A percentile compares a stretch with the other conserved stretches of the same genome.
These are phyloP conservation scores for Oncopodura yosiiana DNA, from an alignment of 1,140 invertebrate species.

Conservation along the genomic window DNA sequence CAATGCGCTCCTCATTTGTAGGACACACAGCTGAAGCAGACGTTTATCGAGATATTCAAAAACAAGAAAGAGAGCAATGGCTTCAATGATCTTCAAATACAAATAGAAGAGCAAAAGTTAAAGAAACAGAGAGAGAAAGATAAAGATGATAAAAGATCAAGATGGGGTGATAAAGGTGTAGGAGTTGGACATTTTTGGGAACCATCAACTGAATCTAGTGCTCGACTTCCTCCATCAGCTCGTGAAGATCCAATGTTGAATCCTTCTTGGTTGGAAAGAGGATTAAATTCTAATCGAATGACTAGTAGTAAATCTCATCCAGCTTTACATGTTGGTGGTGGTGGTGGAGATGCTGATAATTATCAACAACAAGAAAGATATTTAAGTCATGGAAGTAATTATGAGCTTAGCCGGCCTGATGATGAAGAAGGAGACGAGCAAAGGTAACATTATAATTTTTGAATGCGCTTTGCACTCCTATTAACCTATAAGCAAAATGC, in stretches of 20 bases:
- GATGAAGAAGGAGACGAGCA: too few species aligned
- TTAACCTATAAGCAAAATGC: too few species aligned
- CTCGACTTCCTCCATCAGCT: constrained; percentile 37
- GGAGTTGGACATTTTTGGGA: constrained; percentile 56
- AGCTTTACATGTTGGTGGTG: constrained; percentile 21
- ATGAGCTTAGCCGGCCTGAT: too few species aligned
- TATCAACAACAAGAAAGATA: background rate
- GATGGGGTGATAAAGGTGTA: constrained; percentile 55
- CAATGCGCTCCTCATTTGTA: constrained; percentile 30
- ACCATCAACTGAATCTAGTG: constrained; percentile 33
- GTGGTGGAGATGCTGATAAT: constrained; percentile 3
- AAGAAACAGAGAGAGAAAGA: constrained; percentile 24
- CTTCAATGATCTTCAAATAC: constrained; percentile 30
- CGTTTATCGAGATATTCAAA: constrained; percentile 16
- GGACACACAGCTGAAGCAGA: constrained; percentile 14
- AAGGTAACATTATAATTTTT: too few species aligned
- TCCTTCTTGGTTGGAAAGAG: constrained; percentile 41
- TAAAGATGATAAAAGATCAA: constrained; percentile 49
- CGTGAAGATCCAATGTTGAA: constrained; percentile 23
- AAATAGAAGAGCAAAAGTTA: constrained; percentile 31
- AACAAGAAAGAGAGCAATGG: constrained; percentile 31
- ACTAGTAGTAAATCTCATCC: constrained; percentile 21
- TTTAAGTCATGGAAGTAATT: too few species aligned
- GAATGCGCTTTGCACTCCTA: too few species aligned
- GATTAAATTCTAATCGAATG: constrained; percentile 34